A percentile compares a stretch with the other conserved stretches of the same genome.
These are phyloP conservation scores for Geotrypetes seraphini DNA, from an alignment of 2,797 vertebrate genomes.

Conservation along the genomic window DNA sequence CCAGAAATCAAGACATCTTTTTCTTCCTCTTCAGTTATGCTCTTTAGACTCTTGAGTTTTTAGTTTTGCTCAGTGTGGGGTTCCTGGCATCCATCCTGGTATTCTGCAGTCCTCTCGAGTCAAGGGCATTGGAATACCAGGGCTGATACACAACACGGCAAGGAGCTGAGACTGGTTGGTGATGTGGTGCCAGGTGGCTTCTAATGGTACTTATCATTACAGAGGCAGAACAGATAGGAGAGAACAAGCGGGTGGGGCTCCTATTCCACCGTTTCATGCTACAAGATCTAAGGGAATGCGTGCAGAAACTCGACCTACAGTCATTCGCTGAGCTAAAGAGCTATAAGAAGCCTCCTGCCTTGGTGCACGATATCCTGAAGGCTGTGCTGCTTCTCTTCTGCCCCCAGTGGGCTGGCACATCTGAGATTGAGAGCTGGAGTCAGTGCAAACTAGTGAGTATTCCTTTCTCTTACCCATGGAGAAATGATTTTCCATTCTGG, in stretches of 20 bases:
- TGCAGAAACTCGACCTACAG: slow-evolving; percentile 19
- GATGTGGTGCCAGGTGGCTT: too few species aligned
- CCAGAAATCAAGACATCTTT: too few species aligned
- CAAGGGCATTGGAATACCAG: too few species aligned
- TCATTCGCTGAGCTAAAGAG: slow-evolving; percentile 37
- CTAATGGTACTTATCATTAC: slow-evolving; percentile 18
- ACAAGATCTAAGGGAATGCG: slow-evolving; percentile 44
- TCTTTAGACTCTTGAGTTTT: too few species aligned
- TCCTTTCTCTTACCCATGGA: not conserved
- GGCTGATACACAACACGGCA: too few species aligned
- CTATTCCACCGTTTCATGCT: slow-evolving; percentile 57
- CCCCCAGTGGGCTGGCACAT: slow-evolving; percentile 32
- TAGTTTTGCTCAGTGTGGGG: too few species aligned
- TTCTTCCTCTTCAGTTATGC: too few species aligned
- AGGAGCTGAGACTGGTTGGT: too few species aligned
- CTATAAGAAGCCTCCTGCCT: slow-evolving; percentile 10
- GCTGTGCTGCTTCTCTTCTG: slow-evolving; percentile 44
- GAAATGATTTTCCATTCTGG: too few species aligned
- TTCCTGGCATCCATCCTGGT: too few species aligned
- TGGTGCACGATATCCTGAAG: slow-evolving; percentile 31
- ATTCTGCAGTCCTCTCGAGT: too few species aligned
- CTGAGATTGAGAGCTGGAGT: slow-evolving; percentile 35
- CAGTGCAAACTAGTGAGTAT: slow-evolving; percentile 44
- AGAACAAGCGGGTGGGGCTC: slow-evolving; percentile 26
- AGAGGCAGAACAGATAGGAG: slow-evolving; percentile 39